phyloP scores from a whole-genome alignment of 2,888 invertebrate genomes.

The Drosophila peninsularis region DNA sequence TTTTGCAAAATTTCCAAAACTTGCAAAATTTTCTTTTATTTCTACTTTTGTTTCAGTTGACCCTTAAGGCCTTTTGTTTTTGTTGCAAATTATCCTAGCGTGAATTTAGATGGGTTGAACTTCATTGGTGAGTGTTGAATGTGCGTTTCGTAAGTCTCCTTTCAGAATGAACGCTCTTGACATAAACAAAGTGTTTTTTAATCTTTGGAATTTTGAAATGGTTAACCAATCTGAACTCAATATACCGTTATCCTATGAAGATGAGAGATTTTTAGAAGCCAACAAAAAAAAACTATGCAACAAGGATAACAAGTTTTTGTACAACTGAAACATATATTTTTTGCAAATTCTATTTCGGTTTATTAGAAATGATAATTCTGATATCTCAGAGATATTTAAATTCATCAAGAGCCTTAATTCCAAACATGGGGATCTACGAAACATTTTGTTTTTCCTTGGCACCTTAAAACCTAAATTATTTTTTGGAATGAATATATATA shows the following conservation, averaged over 20 bases:
- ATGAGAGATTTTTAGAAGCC: not conserved
- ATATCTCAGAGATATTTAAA: not conserved
- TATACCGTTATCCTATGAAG: constrained; percentile 3
- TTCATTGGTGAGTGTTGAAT: not conserved
- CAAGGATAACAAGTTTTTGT: not conserved
- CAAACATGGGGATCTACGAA: not conserved
- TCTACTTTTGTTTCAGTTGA: constrained; percentile 2
- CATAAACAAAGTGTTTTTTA: not conserved
- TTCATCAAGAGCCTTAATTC: not conserved
- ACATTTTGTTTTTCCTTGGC: not conserved
- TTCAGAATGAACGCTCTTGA: not conserved
- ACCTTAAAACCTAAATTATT: not conserved
- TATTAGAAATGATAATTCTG: not conserved
- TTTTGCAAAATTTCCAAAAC: constrained; percentile 35
- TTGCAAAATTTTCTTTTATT: constrained; percentile 17
- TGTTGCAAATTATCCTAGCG: not conserved
- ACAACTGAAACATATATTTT: not conserved
- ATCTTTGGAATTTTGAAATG: not conserved
- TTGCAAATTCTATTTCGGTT: not conserved
- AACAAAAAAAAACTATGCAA: not conserved
- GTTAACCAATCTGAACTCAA: not conserved
- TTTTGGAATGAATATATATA: not conserved
- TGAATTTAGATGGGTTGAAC: not conserved
- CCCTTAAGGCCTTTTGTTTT: constrained; percentile 1
- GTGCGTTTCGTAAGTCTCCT: not conserved